Conservation (phyloP, 2,888 invertebrate genomes). For the Cheilosia vernalis region DNA sequence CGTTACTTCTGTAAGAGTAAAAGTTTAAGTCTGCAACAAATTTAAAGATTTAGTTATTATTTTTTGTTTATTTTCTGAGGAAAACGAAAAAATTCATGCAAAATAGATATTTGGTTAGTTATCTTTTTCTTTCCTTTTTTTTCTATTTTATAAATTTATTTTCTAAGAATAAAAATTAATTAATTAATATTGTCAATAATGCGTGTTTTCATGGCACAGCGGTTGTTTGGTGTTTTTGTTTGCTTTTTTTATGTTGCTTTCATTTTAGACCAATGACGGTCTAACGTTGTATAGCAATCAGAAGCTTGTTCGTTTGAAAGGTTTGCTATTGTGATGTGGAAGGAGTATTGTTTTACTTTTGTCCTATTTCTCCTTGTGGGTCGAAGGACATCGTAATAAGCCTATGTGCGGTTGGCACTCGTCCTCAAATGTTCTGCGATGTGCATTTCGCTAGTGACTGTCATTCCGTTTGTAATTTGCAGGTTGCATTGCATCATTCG, state of each 20-base stretch:
- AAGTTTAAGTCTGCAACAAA: conserved; percentile 51
- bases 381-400: too few relatives aligned
- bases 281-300: too few relatives aligned
- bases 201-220: conserved; percentile 29
- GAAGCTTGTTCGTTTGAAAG: background rate
- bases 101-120: conserved; percentile 63
- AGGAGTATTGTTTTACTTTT: too few relatives aligned
- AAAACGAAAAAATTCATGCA: conserved; percentile 30
- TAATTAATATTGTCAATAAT: conserved; percentile 67
- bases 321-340: too few relatives aligned
- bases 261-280: too few relatives aligned
- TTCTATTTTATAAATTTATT: conserved; percentile 70
- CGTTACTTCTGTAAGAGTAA: conserved; percentile 69
- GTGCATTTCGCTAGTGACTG: too few relatives aligned
- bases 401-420: too few relatives aligned
- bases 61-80: conserved; percentile 29
- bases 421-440: too few relatives aligned
- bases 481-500: too few relatives aligned
- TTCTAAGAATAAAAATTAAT: conserved; percentile 75
- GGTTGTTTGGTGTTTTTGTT: background rate
- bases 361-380: too few relatives aligned
- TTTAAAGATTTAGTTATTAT: conserved; percentile 43
- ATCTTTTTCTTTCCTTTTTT: conserved; percentile 56
- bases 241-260: background rate
- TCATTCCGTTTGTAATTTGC: too few relatives aligned